phyloP scores from a whole-genome alignment of 2,888 invertebrate species.

The Aphidoletes aphidimyza region DNA sequence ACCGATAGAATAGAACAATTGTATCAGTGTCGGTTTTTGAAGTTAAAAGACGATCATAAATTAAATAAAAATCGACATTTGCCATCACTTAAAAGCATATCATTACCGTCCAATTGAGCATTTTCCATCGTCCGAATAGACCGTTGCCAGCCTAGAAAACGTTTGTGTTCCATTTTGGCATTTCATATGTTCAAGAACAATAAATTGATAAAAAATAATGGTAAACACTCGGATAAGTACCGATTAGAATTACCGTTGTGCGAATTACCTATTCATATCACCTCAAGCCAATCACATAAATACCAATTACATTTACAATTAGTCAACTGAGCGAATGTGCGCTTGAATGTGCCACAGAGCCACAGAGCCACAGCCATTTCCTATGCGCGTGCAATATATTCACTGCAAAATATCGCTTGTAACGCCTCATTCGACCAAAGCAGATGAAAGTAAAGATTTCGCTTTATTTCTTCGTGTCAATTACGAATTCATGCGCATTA shows the following conservation, averaged over 20 bases:
- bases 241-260: slow-evolving; percentile 48
- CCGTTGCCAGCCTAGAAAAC: no score
- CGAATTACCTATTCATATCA: slow-evolving; percentile 49
- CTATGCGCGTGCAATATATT: background rate
- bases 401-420: background rate
- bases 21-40: background rate
- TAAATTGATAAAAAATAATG: slow-evolving; percentile 16
- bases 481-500: slow-evolving; percentile 49
- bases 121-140: background rate
- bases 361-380: background rate
- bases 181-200: background rate
- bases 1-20: background rate
- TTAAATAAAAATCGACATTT: slow-evolving; percentile 24
- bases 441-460: slow-evolving; percentile 49
- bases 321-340: background rate
- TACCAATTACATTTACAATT: slow-evolving; percentile 51
- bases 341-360: background rate
- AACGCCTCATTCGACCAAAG: slow-evolving; percentile 23
- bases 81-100: slow-evolving; percentile 9
- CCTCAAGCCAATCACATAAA: slow-evolving; percentile 45
- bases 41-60: background rate
- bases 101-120: background rate
- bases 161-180: background rate
- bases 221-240: slow-evolving; percentile 26
- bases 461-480: slow-evolving; percentile 18